phyloP scores from a whole-genome alignment of 2,888 invertebrate genomes.

The Trichogramma dendrolimi region DNA sequence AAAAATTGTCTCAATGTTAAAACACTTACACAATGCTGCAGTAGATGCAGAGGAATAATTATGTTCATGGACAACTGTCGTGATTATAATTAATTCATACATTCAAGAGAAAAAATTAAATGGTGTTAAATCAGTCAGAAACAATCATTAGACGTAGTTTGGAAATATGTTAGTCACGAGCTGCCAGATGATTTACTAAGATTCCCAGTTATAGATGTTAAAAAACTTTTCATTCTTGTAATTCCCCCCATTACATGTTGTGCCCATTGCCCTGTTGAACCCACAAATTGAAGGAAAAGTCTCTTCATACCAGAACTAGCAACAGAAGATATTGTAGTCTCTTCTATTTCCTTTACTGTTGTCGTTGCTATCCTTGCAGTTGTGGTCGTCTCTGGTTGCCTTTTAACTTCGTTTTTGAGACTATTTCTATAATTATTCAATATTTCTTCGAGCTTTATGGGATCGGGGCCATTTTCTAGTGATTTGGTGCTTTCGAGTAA shows the following conservation, averaged over 20 bases:
- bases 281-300: constrained; percentile 41
- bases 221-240: constrained; percentile 35
- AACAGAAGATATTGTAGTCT: constrained; percentile 24
- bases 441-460: constrained; percentile 45
- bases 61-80: no score
- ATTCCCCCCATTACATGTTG: constrained; percentile 39
- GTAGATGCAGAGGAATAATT: no score
- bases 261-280: constrained; percentile 39
- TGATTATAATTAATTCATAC: no score
- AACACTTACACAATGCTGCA: no score
- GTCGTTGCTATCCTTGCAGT: constrained; percentile 7
- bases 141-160: no score
- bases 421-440: constrained; percentile 43
- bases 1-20: no score
- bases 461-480: constrained; percentile 45
- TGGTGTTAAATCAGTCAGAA: no score
- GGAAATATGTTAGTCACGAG: no score
- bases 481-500: constrained; percentile 40
- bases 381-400: constrained; percentile 37
- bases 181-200: constrained; percentile 30
- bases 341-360: constrained; percentile 11
- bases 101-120: no score
- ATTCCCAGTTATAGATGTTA: constrained; percentile 36
- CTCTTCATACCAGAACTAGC: constrained; percentile 44
- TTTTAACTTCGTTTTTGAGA: constrained; percentile 48